Conservation (phyloP, 2,888 invertebrate species). For the Silvanus unidentatus region DNA sequence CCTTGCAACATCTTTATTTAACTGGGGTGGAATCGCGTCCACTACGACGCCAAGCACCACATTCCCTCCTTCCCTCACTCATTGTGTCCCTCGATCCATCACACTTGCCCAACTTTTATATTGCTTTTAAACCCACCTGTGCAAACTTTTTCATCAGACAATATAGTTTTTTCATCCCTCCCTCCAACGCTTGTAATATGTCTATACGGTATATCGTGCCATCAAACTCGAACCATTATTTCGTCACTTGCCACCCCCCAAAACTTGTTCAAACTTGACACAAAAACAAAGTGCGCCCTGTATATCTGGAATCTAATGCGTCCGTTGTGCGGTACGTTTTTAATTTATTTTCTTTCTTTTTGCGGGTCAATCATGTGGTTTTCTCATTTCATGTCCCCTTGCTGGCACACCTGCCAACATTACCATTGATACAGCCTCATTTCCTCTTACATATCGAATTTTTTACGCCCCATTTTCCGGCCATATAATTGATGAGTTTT, state of each 20-base stretch:
- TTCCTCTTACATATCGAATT: no score
- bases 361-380: no score
- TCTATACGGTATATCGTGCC: not conserved
- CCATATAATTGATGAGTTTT: no score
- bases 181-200: not conserved
- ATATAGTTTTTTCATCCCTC: conserved; percentile 8
- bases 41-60: no score
- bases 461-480: no score
- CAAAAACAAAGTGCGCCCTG: conserved; percentile 1
- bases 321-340: no score
- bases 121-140: conserved; percentile 23
- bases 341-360: no score
- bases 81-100: conserved; percentile 19
- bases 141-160: conserved; percentile 19
- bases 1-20: conserved; percentile 24
- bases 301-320: no score
- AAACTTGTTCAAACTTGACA: conserved; percentile 6
- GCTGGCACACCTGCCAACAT: no score
- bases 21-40: conserved; percentile 3
- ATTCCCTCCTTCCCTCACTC: not conserved
- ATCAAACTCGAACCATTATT: no score
- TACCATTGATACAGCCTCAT: no score
- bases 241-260: not conserved
- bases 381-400: no score
- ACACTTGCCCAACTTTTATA: conserved; percentile 19